phyloP scores from a whole-genome alignment of 1,140 invertebrate genomes.

The Armadillidium nasatum region DNA sequence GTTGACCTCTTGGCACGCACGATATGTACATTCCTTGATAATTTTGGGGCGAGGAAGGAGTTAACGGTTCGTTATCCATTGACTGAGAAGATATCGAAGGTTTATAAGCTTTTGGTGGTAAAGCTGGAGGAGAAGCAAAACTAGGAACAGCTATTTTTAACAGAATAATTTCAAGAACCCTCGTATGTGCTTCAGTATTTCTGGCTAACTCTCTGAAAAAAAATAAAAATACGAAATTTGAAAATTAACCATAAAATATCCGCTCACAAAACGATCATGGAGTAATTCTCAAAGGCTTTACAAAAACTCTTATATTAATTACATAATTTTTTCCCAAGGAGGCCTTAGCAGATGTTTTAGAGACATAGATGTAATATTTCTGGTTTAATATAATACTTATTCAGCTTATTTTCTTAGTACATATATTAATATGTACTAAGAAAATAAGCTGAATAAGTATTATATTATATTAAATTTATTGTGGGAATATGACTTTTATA shows the following conservation, averaged over 20 bases:
- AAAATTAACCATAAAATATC: background rate
- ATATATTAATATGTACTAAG: no score
- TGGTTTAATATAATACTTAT: no score
- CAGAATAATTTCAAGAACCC: conserved; percentile 66
- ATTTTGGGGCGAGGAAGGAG: background rate
- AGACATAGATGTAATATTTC: no score
- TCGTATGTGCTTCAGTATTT: conserved; percentile 68
- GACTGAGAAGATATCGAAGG: background rate
- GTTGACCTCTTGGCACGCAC: background rate
- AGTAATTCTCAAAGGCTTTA: background rate
- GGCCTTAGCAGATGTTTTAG: conserved; percentile 64
- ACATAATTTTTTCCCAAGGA: conserved; percentile 73
- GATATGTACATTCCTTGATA: background rate
- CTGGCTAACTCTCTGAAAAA: conserved; percentile 67
- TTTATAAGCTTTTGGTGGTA: conserved; percentile 37
- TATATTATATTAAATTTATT: no score
- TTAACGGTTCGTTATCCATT: background rate
- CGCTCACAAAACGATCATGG: no score
- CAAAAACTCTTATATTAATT: conserved; percentile 49
- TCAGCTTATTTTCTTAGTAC: no score
- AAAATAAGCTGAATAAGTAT: no score
- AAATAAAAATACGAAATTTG: conserved; percentile 16
- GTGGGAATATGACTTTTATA: no score
- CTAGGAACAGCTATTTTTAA: conserved; percentile 56
- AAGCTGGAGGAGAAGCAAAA: conserved; percentile 38